phyloP scores from a whole-genome alignment of 92 coral and sea anemone genomes.

The Anthopleura xanthogrammica region DNA sequence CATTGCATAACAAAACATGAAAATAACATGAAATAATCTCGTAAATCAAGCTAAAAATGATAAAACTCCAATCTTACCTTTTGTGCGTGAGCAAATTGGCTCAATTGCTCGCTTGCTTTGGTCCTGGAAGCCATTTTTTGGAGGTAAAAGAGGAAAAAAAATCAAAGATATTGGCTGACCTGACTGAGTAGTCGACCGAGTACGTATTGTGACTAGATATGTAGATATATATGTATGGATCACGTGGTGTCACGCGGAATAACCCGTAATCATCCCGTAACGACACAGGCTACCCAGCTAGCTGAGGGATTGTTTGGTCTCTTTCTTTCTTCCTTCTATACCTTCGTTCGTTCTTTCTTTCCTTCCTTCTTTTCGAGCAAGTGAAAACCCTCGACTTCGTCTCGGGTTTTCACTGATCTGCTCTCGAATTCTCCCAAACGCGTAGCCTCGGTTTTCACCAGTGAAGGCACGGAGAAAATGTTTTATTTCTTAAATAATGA shows the following conservation, averaged over 20 bases:
- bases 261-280: too few species aligned
- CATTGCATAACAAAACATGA: background rate
- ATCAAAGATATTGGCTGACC: background rate
- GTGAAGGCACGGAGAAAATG: too few species aligned
- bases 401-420: too few species aligned
- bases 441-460: too few species aligned
- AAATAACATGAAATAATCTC: background rate
- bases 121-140: constrained; percentile 65
- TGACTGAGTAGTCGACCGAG: too few species aligned
- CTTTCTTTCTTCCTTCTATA: too few species aligned
- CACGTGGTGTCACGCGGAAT: constrained; percentile 6
- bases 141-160: background rate
- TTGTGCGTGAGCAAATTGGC: constrained; percentile 60
- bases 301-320: background rate
- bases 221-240: background rate
- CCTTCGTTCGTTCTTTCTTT: too few species aligned
- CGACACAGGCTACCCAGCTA: constrained; percentile 23
- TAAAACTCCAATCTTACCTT: constrained; percentile 45
- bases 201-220: background rate
- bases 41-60: background rate
- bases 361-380: too few species aligned
- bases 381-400: too few species aligned
- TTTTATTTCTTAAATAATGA: too few species aligned
- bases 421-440: too few species aligned
- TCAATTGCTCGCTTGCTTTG: constrained; percentile 84